Conservation (phyloP, 2,113 vertebrate species). For the Arvicanthis niloticus region DNA sequence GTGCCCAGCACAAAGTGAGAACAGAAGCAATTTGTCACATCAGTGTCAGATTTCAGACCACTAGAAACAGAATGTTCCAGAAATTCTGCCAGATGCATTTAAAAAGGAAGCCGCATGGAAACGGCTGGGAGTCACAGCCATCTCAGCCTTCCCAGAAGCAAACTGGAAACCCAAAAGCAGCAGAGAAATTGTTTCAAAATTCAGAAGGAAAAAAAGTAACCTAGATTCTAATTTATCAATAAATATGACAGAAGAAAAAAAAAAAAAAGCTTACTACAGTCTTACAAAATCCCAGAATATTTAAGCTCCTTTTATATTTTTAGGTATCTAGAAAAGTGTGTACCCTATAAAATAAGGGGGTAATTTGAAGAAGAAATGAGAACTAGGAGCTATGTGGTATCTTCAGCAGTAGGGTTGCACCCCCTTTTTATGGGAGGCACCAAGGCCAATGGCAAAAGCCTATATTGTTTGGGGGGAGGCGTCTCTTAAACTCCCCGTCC, state of each 20-base stretch:
- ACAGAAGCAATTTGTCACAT: not conserved
- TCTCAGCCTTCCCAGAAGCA: not conserved
- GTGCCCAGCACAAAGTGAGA: not conserved
- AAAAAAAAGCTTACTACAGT: not conserved
- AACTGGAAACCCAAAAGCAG: conserved; percentile 20
- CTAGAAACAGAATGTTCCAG: not conserved
- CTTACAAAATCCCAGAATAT: conserved; percentile 15
- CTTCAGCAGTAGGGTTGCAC: not conserved
- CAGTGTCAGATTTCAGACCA: conserved; percentile 16
- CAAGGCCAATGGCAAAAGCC: not conserved
- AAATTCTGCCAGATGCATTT: not conserved
- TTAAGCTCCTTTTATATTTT: not conserved
- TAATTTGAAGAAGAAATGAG: not conserved
- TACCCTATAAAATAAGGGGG: not conserved
- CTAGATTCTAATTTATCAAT: conserved; percentile 18
- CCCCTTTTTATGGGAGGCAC: not conserved
- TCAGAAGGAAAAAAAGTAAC: conserved; percentile 8
- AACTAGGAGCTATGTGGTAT: not conserved
- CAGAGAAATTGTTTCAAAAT: not conserved
- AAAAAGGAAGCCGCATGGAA: not conserved
- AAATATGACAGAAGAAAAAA: not conserved
- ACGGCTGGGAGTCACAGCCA: not conserved
- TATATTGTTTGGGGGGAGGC: too few relatives aligned
- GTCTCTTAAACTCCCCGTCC: not conserved
- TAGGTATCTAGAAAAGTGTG: not conserved